Base-by-base conservation (phyloP, 2,797 vertebrate genomes). In the Aphelocoma californica region DNA sequence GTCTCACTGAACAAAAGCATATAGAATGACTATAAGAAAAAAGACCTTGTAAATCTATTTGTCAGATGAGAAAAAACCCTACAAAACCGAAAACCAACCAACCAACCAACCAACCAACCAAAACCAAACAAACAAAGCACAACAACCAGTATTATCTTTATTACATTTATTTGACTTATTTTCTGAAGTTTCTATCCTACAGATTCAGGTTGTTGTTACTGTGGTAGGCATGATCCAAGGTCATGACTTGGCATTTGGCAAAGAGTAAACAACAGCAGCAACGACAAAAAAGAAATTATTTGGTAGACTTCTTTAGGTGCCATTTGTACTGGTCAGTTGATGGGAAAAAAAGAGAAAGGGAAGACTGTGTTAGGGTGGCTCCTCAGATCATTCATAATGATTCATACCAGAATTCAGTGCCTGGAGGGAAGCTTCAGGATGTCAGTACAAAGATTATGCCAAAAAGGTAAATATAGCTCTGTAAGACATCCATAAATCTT, bases 191-290 rank as follows among this genome's bases (percentile, higher is more conserved):
- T 84, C 50, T 81, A 13, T 84, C n/a, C 18, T 70, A 20, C 24
- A 45, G 18, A 28, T 47, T 89, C n/a, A 54, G 17, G 9, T 42
- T 80, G n/a, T 57, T 83, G 4, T 67, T 83, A 18, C 16, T 40
- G 4, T 1, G 1, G 7, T 29, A 58, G n/a, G 19, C 28, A 32
- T 3, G 1, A 48, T 73, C 16, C n/a, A 48, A 74, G 20, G 12
- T 74, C 61, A 67, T 74, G 32, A 20, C 12, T 56, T 78, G 28
- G 53, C 19, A 60, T 75, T 78, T 93, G 60, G 8, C 31, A 86
- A 79, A 84, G 28, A 61, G 21, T 67, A 81, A 86, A 45, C 47
- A 48, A 56, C n/a, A 57, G 29, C 31, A 40, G 40, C 32, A 40
- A 6, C 5, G 57, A 20, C 6, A 64, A 53, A 40, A 56, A 42